A percentile compares a stretch with the other conserved stretches of the same genome.
Evolutionary conservation across 2,797 vertebrate species (phyloP).

Genomic region (Phalloptychus januarius): DNA sequence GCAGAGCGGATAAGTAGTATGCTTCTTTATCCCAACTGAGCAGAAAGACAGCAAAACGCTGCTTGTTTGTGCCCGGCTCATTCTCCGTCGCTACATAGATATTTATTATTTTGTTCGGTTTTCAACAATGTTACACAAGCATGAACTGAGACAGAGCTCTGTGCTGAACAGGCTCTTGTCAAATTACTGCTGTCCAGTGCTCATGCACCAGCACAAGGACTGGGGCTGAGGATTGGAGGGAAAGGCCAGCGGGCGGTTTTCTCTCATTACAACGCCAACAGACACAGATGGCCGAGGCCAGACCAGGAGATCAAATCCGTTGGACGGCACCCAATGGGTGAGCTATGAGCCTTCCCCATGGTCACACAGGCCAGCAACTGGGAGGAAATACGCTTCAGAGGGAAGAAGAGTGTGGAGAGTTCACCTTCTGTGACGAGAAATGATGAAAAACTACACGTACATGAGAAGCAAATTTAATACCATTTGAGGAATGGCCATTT

Average conservation of each 20-base stretch:
- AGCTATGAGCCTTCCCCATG: conserved; percentile 58
- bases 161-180: conserved; percentile 45
- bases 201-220: conserved; percentile 38
- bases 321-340: conserved; percentile 71
- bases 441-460: conserved; percentile 28
- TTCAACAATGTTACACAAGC: conserved; percentile 66
- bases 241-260: conserved; percentile 57
- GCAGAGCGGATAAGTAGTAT: conserved; percentile 67
- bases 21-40: conserved; percentile 65
- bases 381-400: conserved; percentile 40
- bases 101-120: conserved; percentile 64
- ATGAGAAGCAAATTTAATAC: conserved; percentile 35
- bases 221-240: conserved; percentile 56
- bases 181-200: conserved; percentile 59
- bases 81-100: conserved; percentile 64
- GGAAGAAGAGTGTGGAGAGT: conserved; percentile 30
- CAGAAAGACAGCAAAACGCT: conserved; percentile 51
- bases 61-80: conserved; percentile 62
- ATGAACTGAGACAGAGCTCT: conserved; percentile 24
- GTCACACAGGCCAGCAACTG: conserved; percentile 47
- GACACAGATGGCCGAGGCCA: conserved; percentile 73
- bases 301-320: conserved; percentile 69
- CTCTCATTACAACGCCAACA: conserved; percentile 65
- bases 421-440: conserved; percentile 26
- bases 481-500: conserved; percentile 28